A percentile compares a stretch with the other conserved stretches of the same genome.
Evolutionary conservation across 2,113 vertebrate species (phyloP).

Genomic region (Craseonycteris thonglongyai): DNA sequence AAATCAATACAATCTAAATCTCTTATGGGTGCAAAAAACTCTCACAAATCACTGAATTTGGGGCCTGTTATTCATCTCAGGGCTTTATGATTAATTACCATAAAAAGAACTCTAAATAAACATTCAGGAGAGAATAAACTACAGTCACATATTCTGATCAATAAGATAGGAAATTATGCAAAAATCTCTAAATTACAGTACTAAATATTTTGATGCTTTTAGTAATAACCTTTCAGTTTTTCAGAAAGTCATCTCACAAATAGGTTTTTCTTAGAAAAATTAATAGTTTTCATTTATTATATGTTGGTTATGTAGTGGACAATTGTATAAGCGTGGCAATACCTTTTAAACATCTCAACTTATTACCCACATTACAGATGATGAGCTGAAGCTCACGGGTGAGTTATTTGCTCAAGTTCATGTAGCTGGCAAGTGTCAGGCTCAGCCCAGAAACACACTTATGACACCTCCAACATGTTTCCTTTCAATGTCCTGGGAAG

Average conservation of each 20-base stretch:
- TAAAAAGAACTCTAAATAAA: neutral
- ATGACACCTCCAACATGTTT: accelerated
- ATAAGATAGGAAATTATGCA: neutral
- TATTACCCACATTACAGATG: neutral
- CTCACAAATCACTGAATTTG: neutral
- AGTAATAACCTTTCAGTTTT: neutral
- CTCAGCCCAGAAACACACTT: neutral
- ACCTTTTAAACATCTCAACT: neutral
- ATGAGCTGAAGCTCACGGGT: neutral
- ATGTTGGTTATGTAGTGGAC: neutral
- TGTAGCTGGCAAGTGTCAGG: neutral
- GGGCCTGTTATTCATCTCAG: neutral
- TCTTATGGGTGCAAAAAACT: neutral
- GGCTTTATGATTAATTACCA: neutral
- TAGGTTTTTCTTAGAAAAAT: neutral
- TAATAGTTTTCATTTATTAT: neutral
- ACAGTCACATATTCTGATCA: neutral
- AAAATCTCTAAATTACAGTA: neutral
- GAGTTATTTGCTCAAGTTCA: neutral
- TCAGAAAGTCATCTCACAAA: neutral
- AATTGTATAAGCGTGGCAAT: neutral
- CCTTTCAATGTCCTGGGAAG: neutral
- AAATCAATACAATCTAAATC: neutral
- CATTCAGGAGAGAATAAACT: neutral
- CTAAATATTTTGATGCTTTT: neutral